Base-by-base conservation (phyloP, 2,797 vertebrate genomes). In the Lagodon rhomboides region DNA sequence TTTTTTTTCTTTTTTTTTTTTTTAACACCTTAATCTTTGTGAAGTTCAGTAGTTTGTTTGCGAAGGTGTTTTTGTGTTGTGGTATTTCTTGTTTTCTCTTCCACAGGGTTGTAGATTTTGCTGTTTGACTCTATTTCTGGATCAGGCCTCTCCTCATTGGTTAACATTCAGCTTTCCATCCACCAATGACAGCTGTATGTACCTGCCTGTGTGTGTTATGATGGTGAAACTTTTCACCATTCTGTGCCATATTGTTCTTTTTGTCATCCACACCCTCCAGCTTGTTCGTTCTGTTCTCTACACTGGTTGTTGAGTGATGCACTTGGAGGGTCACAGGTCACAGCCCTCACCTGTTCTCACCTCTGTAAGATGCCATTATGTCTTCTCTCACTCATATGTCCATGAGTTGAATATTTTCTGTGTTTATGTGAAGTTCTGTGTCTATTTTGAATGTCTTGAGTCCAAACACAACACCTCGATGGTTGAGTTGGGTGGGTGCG, bases 241-340 rank as follows among this genome's bases (percentile, higher is more conserved):
- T 54, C 59, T 80, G 86, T 85, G 85, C 83, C 84, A 89, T 80
- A 61, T 84, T 25, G 73, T 87, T 83, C 25, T 50, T 86, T 63
- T 78, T 76, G 68, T 68, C 63, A 82, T 69, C 78, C 70, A 64
- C 84, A 77, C 75, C 88, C 76, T 91, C 83, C 76, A 79, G 38
- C 72, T 68, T 50, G 68, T 92, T 85, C 54, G 74, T 67, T 89
- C 79, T 70, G 82, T 93, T 91, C 81, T 82, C 86, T 87, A 79
- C 91, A 93, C 91, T 79, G 80, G 88, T 86, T 89, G 87, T 87
- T 77, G 76, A 85, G 85, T 78, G 83, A 89, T 89, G 80, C 93
- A 94, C 93, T 92, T 81, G 72, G 79, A 91, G 80, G 80, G 80
- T 80, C 79, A 80, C 79, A 43, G 79, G 67, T 93, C 91, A 88